Base-by-base conservation (phyloP, 2,797 vertebrate species). In the Anguilla pacifica region DNA sequence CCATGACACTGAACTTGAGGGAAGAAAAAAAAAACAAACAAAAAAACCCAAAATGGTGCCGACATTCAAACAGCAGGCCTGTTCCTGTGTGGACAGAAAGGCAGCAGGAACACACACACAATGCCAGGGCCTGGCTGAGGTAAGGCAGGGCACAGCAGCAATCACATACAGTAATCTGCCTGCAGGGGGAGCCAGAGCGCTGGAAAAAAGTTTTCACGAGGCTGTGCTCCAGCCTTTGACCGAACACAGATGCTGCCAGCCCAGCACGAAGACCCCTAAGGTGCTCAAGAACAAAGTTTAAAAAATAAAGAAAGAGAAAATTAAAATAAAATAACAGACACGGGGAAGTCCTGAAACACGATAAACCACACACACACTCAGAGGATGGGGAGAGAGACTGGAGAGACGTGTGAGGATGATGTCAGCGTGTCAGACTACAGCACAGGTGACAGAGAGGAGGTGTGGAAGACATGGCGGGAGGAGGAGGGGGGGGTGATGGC, bases 1-100 rank as follows among this genome's bases (percentile, higher is more conserved):
- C 22, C 77, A 9, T 7, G 70, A 92, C 92, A 92, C 91, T 91
- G 92, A 92, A 93, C 91, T 91, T 90, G 88, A 90, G 91, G 91
- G 91, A 89, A 25, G 11, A 1, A 85, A 85, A 61, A 90, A 11
- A 92, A 92, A 86, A 90, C 89, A 93, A 93, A 91, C 22, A 86
- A 90, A 86, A 89, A 11, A 93, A 92, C 86, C 89, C 89, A 93
- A 93, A 91, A 89, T 90, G 89, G 90, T 91, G 86, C 90, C 92
- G 87, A 89, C 11, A 43, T n/a, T 81, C 39, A 35, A 31, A n/a
- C 10, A 46, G 77, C 43, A 49, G 3, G 5, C 2, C 77, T 81
- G 77, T n/a, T 28, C 77, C 43, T 77, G 79, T 61, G 61, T 4
- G n/a, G 55, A 15, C 74, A 25, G 31, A 74, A 28, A 61, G 74